These are phyloP conservation scores for Echinops telfairi DNA, from an alignment of 2,113 vertebrate species.

Conservation along the genomic window DNA sequence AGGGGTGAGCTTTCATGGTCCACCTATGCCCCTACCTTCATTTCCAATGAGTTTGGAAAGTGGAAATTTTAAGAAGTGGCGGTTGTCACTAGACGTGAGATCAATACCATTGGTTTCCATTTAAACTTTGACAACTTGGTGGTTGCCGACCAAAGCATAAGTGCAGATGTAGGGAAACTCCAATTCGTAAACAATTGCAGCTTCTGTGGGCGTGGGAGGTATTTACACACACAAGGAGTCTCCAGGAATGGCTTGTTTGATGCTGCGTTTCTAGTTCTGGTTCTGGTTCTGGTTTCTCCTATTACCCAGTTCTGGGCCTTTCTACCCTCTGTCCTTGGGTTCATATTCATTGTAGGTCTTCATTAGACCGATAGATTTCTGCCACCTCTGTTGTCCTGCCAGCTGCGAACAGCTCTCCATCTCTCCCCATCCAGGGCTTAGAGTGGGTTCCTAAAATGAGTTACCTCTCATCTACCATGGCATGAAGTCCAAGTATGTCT, in stretches of 20 bases:
- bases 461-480: not conserved
- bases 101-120: not conserved
- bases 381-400: not conserved
- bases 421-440: accelerated
- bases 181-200: not conserved
- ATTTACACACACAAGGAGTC: too few relatives aligned
- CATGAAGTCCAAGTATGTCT: not conserved
- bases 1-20: not conserved
- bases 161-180: not conserved
- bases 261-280: too few relatives aligned
- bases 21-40: not conserved
- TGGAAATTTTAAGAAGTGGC: constrained; percentile 1
- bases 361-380: not conserved
- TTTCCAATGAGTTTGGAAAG: constrained; percentile 41
- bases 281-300: not conserved
- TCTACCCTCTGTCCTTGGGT: not conserved
- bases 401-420: not conserved
- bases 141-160: not conserved
- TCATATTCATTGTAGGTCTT: not conserved
- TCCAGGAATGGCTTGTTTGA: too few relatives aligned
- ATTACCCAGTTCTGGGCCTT: not conserved
- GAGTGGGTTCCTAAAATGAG: not conserved
- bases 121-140: not conserved
- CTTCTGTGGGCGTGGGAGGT: not conserved
- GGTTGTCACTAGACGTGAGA: not conserved